A percentile compares a stretch with the other conserved stretches of the same genome.
phyloP scores from a whole-genome alignment of 92 coral and sea anemone species.

The Epizoanthus fatuus region DNA sequence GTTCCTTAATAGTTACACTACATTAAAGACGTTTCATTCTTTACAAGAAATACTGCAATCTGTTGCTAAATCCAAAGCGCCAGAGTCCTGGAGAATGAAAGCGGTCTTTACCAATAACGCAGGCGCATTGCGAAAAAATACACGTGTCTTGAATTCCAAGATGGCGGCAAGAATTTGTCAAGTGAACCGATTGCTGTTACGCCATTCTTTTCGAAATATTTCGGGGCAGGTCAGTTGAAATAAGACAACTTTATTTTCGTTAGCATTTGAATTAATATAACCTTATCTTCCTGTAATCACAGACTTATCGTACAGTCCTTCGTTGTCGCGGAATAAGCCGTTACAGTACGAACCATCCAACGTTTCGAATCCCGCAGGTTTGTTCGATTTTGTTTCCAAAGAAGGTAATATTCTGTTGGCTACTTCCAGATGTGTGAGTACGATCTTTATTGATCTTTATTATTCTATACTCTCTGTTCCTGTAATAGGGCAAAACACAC shows the following conservation, averaged over 20 bases:
- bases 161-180: slow-evolving; percentile 83
- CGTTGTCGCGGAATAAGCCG: neutral
- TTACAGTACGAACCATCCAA: neutral
- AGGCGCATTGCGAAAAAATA: slow-evolving; percentile 37
- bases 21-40: no score
- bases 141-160: slow-evolving; percentile 71
- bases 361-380: neutral
- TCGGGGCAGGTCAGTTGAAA: slow-evolving; percentile 38
- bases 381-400: neutral
- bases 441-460: neutral
- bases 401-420: neutral
- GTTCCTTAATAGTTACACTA: neutral
- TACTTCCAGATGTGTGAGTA: neutral
- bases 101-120: slow-evolving; percentile 62
- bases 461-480: neutral
- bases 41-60: no score
- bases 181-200: slow-evolving; percentile 48
- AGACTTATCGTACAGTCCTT: slow-evolving; percentile 2
- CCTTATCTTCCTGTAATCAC: neutral
- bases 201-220: slow-evolving; percentile 48
- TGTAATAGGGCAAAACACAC: neutral
- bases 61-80: no score
- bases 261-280: neutral
- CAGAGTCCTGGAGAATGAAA: neutral
- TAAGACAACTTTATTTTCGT: neutral